A percentile compares a stretch with the other conserved stretches of the same genome.
Evolutionary conservation across 2,113 vertebrate species (phyloP).

Genomic region (Anolis sagrei): DNA sequence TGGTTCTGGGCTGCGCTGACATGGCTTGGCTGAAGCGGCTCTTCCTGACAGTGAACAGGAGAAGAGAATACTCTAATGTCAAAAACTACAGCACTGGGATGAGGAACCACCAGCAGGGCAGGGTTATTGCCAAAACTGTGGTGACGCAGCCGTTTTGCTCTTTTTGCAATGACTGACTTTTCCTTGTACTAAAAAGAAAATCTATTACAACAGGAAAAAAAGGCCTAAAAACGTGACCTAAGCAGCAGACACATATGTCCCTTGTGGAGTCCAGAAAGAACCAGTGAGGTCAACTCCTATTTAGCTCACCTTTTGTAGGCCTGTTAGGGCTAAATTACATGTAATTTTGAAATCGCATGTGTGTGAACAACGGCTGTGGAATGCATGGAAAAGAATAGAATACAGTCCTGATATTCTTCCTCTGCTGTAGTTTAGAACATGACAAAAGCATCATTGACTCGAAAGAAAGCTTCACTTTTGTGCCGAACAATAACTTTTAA

Average conservation of each 20-base stretch:
- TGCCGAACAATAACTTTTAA: not conserved
- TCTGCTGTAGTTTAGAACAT: not conserved
- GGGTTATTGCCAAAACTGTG: not conserved
- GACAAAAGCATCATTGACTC: not conserved
- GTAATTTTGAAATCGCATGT: too few species aligned
- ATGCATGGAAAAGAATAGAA: not conserved
- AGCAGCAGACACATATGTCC: not conserved
- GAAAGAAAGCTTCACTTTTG: not conserved
- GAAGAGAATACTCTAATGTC: conserved; percentile 30
- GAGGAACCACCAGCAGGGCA: not conserved
- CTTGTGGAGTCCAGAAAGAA: not conserved
- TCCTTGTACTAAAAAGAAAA: not conserved
- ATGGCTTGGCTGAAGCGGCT: conserved; percentile 14
- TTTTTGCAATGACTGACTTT: not conserved
- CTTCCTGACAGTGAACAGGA: conserved; percentile 4
- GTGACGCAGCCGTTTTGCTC: not conserved
- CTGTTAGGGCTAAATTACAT: not conserved
- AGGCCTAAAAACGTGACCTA: not conserved
- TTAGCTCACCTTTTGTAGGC: not conserved
- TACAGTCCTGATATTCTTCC: not conserved
- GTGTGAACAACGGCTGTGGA: not conserved
- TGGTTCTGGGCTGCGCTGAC: conserved; percentile 36
- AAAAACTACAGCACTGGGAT: not conserved
- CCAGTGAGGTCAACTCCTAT: not conserved
- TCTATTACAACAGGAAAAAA: not conserved